Base-by-base conservation (phyloP, 2,113 vertebrate genomes). In the Nibea coibor region DNA sequence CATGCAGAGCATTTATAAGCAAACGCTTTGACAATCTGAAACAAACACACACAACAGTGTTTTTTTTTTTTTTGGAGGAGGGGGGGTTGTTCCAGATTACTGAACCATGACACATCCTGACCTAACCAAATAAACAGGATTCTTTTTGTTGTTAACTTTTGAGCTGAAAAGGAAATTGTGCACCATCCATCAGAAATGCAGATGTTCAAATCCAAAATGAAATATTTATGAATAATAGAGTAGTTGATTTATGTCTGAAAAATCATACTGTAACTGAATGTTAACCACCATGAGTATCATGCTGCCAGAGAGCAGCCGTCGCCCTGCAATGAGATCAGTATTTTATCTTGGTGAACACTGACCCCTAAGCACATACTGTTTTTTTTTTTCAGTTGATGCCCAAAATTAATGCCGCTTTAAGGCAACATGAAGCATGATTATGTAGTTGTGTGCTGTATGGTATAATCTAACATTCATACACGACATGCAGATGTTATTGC, bases 21-120 rank as follows among this genome's bases (percentile, higher is more conserved):
- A 80, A 79, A 83, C 58, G 84, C 89, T 89, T 92, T 90, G 91
- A 93, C 92, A 92, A 92, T 93, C 90, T 83, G 86, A 89, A 69
- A 48, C 63, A 75, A 83, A 81, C 35, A 72, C 28, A 47, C 68
- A 75, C 48, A 58, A 45, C 56, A 45, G 65, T 76, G 39, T 67
- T 43, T 22, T 22, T 16, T 35, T 53, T 62, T 66, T 43, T 35
- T 31, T 31, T 31, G 28, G 28, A 4, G 28, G 45, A 1, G 45
- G 45, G 47, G 43, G 43, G 43, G 0, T 9, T 68, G 73, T 81
- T 78, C 85, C 63, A 80, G 59, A 70, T 67, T 42, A 28, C 56
- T n/a, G 35, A 39, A 45, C 26, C 15, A 17, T 3, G 63, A 56
- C 16, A 57, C 56, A 61, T 28, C 31, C 9, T 63, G 59, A 64